These are phyloP conservation scores for Saxicola maurus DNA, from an alignment of 2,797 vertebrate genomes.

Conservation along the genomic window DNA sequence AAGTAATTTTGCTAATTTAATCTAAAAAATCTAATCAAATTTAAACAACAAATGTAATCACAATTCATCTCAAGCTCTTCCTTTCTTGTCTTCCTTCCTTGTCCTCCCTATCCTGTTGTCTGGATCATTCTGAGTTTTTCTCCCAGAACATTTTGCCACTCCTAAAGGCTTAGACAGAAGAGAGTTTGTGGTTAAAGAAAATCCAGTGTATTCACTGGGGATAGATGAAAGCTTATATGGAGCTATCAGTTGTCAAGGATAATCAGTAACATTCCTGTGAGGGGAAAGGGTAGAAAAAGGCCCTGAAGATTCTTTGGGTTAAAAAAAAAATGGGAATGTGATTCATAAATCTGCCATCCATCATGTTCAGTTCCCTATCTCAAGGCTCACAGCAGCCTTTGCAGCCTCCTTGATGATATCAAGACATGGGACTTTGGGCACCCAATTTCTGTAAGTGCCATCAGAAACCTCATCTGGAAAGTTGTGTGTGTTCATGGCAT, in stretches of 20 bases:
- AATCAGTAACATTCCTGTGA: neutral
- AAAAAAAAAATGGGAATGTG: neutral
- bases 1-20: conserved; percentile 5
- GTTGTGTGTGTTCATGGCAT: neutral
- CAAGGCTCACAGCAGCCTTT: neutral
- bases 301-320: neutral
- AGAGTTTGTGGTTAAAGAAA: conserved; percentile 4
- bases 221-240: neutral
- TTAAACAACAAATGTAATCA: neutral
- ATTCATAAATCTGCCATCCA: conserved; percentile 1
- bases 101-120: neutral
- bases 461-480: neutral
- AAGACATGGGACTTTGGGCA: neutral
- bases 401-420: neutral
- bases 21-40: conserved; percentile 11
- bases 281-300: neutral
- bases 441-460: neutral
- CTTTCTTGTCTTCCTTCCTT: neutral
- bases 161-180: neutral
- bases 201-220: neutral
- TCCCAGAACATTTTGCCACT: neutral
- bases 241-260: conserved; percentile 3
- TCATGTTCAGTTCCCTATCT: neutral
- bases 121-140: neutral
- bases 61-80: neutral